Evolutionary conservation across 2,888 invertebrate genomes (phyloP).

Genomic region (Meta bourneti): DNA sequence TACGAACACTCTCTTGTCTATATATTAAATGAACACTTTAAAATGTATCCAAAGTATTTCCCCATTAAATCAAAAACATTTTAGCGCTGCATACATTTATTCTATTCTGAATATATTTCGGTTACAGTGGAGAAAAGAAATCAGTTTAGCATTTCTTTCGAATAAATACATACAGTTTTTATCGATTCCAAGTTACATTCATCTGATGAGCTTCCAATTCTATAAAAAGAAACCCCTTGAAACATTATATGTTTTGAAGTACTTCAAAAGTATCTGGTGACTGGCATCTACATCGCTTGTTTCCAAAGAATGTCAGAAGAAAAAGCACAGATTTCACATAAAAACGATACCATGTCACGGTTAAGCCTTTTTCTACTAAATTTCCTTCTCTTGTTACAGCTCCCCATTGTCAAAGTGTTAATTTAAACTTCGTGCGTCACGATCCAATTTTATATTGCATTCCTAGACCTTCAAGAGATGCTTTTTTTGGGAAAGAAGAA

Average conservation of each 20-base stretch:
- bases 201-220: slow-evolving; percentile 21
- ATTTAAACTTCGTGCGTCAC: slow-evolving; percentile 36
- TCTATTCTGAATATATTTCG: too few relatives aligned
- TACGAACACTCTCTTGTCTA: too few relatives aligned
- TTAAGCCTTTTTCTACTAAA: background rate
- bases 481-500: background rate
- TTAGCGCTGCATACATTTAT: too few relatives aligned
- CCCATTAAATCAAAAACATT: background rate
- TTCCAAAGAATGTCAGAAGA: background rate
- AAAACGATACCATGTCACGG: slow-evolving; percentile 44
- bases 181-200: background rate
- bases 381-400: slow-evolving; percentile 34
- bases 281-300: slow-evolving; percentile 52
- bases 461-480: background rate
- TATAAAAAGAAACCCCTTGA: background rate
- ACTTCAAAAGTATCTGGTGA: slow-evolving; percentile 33
- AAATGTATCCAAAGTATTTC: background rate
- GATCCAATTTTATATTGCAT: slow-evolving; percentile 1
- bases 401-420: slow-evolving; percentile 60
- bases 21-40: background rate
- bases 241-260: slow-evolving; percentile 21
- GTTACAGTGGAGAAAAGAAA: background rate
- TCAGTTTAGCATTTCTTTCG: background rate
- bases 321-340: slow-evolving; percentile 39
- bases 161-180: background rate